Conservation (phyloP, 2,888 invertebrate species). For the Empis livida region DNA sequence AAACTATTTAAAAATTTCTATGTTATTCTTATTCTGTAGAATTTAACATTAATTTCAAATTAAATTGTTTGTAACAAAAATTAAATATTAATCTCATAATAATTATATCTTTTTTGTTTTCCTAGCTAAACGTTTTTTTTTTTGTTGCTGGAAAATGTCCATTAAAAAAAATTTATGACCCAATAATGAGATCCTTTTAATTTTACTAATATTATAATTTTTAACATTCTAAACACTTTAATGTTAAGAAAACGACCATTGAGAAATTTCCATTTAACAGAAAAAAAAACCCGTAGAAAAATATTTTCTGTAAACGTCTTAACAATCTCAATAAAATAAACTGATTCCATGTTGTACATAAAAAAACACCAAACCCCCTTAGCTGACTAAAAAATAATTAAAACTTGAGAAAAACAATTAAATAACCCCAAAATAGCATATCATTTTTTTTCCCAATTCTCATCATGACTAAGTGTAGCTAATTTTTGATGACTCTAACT, state of each 20-base stretch:
- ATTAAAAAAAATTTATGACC: not conserved
- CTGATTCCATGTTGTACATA: not conserved
- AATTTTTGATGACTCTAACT: constrained; percentile 9
- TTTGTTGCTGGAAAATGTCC: not conserved
- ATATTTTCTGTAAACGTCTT: too few relatives aligned
- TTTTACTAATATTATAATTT: too few relatives aligned
- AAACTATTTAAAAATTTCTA: not conserved
- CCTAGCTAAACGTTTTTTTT: too few relatives aligned
- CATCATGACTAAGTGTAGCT: constrained; percentile 21
- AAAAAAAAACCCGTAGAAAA: too few relatives aligned
- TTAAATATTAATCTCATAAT: too few relatives aligned
- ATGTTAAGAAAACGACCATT: too few relatives aligned
- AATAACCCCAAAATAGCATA: constrained; percentile 15
- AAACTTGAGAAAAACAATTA: constrained; percentile 10
- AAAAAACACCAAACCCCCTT: constrained; percentile 4
- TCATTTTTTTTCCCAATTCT: constrained; percentile 14
- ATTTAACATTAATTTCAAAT: too few relatives aligned
- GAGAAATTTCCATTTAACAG: too few relatives aligned
- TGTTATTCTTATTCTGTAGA: too few relatives aligned
- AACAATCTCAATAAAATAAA: not conserved
- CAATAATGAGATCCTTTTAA: not conserved
- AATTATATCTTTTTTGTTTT: too few relatives aligned
- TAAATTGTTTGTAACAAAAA: not conserved
- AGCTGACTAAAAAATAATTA: constrained; percentile 15
- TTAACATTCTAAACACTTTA: too few relatives aligned